Conservation (phyloP, 2,113 vertebrate genomes). For the Megalops atlanticus region DNA sequence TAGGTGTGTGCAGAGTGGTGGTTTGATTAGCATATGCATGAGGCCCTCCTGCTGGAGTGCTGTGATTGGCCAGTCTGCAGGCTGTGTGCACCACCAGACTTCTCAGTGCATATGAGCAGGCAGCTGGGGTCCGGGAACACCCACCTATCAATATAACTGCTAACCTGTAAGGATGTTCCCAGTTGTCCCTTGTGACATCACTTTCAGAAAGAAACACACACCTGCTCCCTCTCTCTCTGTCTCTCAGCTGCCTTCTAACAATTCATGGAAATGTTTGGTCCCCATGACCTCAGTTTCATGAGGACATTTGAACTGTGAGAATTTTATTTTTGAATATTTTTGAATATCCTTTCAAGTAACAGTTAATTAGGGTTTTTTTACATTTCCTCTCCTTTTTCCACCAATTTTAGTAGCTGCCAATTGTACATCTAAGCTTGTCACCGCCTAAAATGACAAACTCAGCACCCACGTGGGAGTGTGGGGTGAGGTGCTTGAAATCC, state of each 20-base stretch:
- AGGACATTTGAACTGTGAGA: neutral
- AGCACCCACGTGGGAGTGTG: no score
- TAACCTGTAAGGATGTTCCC: conserved; percentile 60
- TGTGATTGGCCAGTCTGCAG: conserved; percentile 53
- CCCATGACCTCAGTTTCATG: neutral
- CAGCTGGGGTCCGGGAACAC: conserved; percentile 51
- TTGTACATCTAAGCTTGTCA: no score
- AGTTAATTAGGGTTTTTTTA: neutral
- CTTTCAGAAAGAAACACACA: neutral
- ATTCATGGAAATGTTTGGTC: neutral
- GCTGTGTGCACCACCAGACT: conserved; percentile 44
- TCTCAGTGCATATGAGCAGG: conserved; percentile 49
- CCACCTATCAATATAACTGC: conserved; percentile 61
- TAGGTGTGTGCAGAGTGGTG: conserved; percentile 36
- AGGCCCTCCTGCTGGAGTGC: conserved; percentile 37
- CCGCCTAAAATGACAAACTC: no score
- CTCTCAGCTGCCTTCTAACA: neutral
- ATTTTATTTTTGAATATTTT: neutral
- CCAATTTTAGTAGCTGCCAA: no score
- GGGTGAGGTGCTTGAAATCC: no score
- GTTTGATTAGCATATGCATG: conserved; percentile 70
- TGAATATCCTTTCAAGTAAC: neutral
- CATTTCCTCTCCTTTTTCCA: no score
- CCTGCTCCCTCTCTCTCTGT: neutral
- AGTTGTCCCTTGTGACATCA: conserved; percentile 12